Conservation (phyloP, 2,797 vertebrate genomes). For the Bothrops alternatus region DNA sequence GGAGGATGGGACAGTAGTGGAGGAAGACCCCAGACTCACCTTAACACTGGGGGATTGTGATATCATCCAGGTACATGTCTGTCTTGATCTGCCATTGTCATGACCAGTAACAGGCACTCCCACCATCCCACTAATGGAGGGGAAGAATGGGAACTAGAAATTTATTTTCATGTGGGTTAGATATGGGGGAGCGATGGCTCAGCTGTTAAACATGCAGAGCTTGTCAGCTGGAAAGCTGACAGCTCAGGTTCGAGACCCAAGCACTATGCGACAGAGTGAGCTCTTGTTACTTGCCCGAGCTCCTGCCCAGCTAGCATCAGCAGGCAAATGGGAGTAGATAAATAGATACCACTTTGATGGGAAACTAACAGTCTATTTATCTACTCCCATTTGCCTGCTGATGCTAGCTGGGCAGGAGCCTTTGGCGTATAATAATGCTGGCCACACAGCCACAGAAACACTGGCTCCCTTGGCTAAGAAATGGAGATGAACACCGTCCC, state of each 20-base stretch:
- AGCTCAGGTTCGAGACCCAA: not conserved
- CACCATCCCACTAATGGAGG: not conserved
- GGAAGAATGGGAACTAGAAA: not conserved
- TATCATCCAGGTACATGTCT: conserved; percentile 82
- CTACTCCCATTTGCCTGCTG: too few species aligned
- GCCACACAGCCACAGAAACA: not conserved
- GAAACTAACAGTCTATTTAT: not conserved
- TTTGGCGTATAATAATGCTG: rapidly evolving
- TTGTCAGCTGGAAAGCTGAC: not conserved
- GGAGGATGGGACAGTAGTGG: conserved; percentile 75
- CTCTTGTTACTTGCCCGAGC: not conserved
- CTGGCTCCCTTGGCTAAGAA: not conserved
- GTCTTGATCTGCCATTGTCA: not conserved
- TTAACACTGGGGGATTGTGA: conserved; percentile 94
- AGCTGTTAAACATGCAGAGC: not conserved
- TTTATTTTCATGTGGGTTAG: not conserved
- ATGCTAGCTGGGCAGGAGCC: not conserved
- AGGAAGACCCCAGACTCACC: conserved; percentile 74
- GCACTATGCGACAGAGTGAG: not conserved
- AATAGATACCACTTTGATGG: not conserved
- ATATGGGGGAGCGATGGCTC: not conserved
- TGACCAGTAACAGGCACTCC: not conserved
- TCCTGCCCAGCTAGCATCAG: not conserved
- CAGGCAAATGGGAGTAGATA: not conserved
- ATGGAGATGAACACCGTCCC: not conserved